These are phyloP conservation scores for Oncopodura yosiiana DNA, from an alignment of 1,140 invertebrate species.

Conservation along the genomic window DNA sequence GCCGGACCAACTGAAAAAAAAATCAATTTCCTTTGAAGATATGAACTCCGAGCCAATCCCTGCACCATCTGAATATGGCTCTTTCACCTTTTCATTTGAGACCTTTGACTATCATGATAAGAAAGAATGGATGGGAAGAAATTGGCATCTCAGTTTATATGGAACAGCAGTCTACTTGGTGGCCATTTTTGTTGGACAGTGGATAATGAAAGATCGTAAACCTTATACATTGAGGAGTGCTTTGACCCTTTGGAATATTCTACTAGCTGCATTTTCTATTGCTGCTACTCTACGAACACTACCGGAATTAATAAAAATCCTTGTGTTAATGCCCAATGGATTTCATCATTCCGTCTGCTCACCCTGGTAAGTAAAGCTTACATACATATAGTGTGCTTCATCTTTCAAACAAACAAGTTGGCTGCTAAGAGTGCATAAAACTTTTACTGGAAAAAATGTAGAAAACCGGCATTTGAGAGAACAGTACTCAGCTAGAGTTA, in stretches of 20 bases:
- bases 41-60: too few species aligned
- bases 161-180: conserved; percentile 35
- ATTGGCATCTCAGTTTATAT: conserved; percentile 47
- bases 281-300: conserved; percentile 28
- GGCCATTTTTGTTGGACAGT: conserved; percentile 31
- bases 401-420: neutral
- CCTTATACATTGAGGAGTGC: conserved; percentile 22
- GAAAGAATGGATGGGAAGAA: conserved; percentile 46
- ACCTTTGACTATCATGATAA: conserved; percentile 43
- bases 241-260: conserved; percentile 31
- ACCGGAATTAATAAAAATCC: conserved; percentile 32
- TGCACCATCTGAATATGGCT: neutral
- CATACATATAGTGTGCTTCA: neutral
- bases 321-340: conserved; percentile 39
- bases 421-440: conserved; percentile 1
- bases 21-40: too few species aligned
- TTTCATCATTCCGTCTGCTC: conserved; percentile 48
- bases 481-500: too few species aligned
- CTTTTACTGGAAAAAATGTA: conserved; percentile 5
- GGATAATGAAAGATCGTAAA: conserved; percentile 23
- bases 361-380: conserved; percentile 37
- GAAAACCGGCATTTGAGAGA: too few species aligned
- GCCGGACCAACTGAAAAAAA: too few species aligned
- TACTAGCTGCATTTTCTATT: conserved; percentile 34
- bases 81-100: conserved; percentile 22